Conservation (phyloP, 2,113 vertebrate genomes). For the Canis aureus region DNA sequence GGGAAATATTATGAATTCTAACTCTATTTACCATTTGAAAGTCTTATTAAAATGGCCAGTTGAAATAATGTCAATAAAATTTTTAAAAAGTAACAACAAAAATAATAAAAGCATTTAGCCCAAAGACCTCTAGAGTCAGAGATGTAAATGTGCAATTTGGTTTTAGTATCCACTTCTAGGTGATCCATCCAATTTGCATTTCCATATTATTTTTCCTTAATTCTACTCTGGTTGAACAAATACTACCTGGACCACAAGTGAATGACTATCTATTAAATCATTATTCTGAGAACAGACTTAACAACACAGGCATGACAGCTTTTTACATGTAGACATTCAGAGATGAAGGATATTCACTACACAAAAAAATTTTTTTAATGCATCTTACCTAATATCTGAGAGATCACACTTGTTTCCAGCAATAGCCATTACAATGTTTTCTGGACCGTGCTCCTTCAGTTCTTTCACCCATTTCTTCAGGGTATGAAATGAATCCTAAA, state of each 20-base stretch:
- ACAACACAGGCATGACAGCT: neutral
- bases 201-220: neutral
- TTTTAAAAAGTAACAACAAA: neutral
- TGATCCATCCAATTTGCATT: neutral
- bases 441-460: conserved; percentile 97
- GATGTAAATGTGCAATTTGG: neutral
- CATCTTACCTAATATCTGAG: conserved; percentile 95
- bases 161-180: neutral
- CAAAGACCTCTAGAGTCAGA: neutral
- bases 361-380: neutral
- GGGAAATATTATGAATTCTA: neutral
- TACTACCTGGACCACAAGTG: neutral
- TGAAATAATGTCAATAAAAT: neutral
- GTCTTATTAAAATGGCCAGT: neutral
- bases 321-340: neutral
- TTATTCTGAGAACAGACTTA: neutral
- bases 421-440: conserved; percentile 98
- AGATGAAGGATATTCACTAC: neutral
- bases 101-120: neutral
- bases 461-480: conserved; percentile 99
- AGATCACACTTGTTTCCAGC: conserved; percentile 99
- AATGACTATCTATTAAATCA: neutral
- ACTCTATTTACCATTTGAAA: neutral
- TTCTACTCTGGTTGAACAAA: neutral
- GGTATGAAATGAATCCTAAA: conserved; percentile 98